Percentiles rank a stretch among this genome's conserved stretches.
These are phyloP conservation scores for Latrodectus hesperus DNA, from an alignment of 2,888 invertebrate genomes.

Conservation along the genomic window DNA sequence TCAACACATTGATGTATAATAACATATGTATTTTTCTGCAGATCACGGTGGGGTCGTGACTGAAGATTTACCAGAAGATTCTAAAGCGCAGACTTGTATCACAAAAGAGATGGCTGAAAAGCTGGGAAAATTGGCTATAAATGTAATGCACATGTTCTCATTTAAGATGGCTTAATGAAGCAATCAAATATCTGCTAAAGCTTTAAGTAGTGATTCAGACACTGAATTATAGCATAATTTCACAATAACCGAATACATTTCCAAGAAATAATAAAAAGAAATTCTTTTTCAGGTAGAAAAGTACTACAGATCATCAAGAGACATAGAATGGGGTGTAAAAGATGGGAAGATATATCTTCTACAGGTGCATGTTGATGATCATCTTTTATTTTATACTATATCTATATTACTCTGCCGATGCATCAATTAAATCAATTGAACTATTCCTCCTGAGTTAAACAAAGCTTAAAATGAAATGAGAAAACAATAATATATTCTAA, in stretches of 20 bases:
- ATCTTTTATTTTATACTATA: too few species aligned
- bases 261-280: not conserved
- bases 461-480: too few species aligned
- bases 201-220: too few species aligned
- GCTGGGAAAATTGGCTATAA: conserved; percentile 79
- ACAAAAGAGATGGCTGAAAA: conserved; percentile 78
- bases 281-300: conserved; percentile 45
- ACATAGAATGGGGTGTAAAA: conserved; percentile 57
- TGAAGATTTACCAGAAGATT: conserved; percentile 26
- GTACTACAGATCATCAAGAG: conserved; percentile 41
- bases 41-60: not conserved
- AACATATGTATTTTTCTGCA: not conserved
- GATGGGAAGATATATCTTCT: conserved; percentile 75
- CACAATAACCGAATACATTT: not conserved
- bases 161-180: not conserved
- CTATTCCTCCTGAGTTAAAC: too few species aligned
- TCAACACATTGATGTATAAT: too few species aligned
- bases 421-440: too few species aligned
- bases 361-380: conserved; percentile 76
- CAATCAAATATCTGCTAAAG: too few species aligned
- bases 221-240: too few species aligned
- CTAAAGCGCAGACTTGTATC: conserved; percentile 76
- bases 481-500: too few species aligned
- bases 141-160: not conserved
- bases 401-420: too few species aligned